Conservation (phyloP, 1,140 invertebrate species). For the Uloborus diversus region DNA sequence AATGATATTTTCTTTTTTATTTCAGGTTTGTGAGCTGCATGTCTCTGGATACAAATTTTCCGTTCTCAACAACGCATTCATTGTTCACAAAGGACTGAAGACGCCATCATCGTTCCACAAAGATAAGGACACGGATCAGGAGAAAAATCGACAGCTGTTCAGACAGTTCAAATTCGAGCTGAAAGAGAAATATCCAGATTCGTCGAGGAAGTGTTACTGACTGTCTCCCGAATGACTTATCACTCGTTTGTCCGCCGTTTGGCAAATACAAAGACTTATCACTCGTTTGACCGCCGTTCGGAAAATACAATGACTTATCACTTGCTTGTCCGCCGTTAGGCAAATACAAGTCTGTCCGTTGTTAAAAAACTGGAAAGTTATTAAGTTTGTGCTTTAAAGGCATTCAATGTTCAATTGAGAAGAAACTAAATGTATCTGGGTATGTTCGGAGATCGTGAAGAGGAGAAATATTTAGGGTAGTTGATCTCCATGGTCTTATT, state of each 20-base stretch:
- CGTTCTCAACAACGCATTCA: slow-evolving; percentile 72
- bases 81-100: slow-evolving; percentile 72
- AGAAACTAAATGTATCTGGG: too few species aligned
- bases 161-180: slow-evolving; percentile 71
- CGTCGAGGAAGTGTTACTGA: slow-evolving; percentile 69
- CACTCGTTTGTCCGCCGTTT: background rate
- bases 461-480: too few species aligned
- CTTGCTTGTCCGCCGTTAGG: too few species aligned
- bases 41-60: slow-evolving; percentile 72
- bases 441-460: too few species aligned
- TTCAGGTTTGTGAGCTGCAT: slow-evolving; percentile 72
- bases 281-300: too few species aligned
- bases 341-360: too few species aligned
- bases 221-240: background rate
- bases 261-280: too few species aligned
- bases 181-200: slow-evolving; percentile 71
- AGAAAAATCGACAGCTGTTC: slow-evolving; percentile 69
- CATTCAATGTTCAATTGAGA: too few species aligned
- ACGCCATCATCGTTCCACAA: slow-evolving; percentile 65
- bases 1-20: slow-evolving; percentile 36
- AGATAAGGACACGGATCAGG: slow-evolving; percentile 68
- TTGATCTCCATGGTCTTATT: too few species aligned
- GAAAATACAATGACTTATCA: too few species aligned
- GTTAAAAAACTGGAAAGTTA: too few species aligned
- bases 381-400: too few species aligned